Conservation (phyloP, 2,797 vertebrate genomes). For the Oreochromis mossambicus region DNA sequence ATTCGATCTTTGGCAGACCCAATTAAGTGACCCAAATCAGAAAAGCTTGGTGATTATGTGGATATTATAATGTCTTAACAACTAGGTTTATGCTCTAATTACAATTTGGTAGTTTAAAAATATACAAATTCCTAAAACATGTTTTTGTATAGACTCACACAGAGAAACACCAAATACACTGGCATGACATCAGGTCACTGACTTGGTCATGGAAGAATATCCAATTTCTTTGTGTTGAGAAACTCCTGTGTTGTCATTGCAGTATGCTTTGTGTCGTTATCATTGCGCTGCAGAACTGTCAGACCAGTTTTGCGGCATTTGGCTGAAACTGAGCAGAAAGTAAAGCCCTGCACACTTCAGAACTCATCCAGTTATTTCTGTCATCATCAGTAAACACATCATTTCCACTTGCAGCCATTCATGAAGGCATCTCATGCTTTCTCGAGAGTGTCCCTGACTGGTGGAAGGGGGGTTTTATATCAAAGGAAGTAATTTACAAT, state of each 20-base stretch:
- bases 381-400: background rate
- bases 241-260: background rate
- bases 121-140: background rate
- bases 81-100: background rate
- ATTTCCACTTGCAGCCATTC: background rate
- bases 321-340: background rate
- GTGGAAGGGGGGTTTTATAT: background rate
- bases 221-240: background rate
- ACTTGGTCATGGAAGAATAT: background rate
- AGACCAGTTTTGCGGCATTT: background rate
- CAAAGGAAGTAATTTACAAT: background rate
- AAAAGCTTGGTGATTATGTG: background rate
- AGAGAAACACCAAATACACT: background rate
- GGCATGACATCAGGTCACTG: background rate
- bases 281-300: fast-evolving
- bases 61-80: background rate
- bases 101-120: background rate
- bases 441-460: background rate
- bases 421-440: background rate
- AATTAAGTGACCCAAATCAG: background rate
- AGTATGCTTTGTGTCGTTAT: background rate
- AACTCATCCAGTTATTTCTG: background rate
- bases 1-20: background rate
- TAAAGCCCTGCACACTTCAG: background rate
- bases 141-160: background rate